These are phyloP conservation scores for Engystomops pustulosus DNA, from an alignment of 2,113 vertebrate genomes.

Conservation along the genomic window DNA sequence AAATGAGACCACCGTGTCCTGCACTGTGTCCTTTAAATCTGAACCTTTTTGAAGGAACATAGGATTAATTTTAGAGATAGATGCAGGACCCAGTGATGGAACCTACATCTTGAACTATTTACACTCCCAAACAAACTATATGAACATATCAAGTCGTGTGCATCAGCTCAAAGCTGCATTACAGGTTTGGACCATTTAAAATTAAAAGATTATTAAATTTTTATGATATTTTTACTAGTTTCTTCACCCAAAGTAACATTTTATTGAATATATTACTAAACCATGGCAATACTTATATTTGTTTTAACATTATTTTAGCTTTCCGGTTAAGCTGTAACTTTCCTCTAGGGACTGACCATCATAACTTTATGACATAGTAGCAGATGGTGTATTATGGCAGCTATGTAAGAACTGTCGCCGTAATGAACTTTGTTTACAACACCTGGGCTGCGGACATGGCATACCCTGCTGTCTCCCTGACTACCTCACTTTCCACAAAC, in stretches of 20 bases:
- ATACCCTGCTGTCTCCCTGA: constrained; percentile 13
- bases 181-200: not conserved
- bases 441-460: not conserved
- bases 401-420: not conserved
- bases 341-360: not conserved
- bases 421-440: constrained; percentile 7
- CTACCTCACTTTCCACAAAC: constrained; percentile 31
- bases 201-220: not conserved
- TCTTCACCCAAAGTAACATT: not conserved
- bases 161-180: not conserved
- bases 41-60: too few species aligned
- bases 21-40: too few species aligned
- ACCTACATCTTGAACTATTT: too few species aligned
- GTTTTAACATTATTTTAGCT: not conserved
- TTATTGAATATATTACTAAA: not conserved
- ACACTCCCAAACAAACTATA: too few species aligned
- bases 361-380: not conserved
- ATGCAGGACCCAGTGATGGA: too few species aligned
- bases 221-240: not conserved
- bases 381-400: constrained; percentile 9
- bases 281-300: not conserved
- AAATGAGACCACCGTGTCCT: too few species aligned
- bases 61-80: too few species aligned
- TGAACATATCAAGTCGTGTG: too few species aligned
- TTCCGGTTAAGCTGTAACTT: not conserved